Percentiles rank a stretch among this genome's conserved stretches.
These are phyloP conservation scores for Corapipo altera DNA, from an alignment of 2,113 vertebrate genomes.

Conservation along the genomic window DNA sequence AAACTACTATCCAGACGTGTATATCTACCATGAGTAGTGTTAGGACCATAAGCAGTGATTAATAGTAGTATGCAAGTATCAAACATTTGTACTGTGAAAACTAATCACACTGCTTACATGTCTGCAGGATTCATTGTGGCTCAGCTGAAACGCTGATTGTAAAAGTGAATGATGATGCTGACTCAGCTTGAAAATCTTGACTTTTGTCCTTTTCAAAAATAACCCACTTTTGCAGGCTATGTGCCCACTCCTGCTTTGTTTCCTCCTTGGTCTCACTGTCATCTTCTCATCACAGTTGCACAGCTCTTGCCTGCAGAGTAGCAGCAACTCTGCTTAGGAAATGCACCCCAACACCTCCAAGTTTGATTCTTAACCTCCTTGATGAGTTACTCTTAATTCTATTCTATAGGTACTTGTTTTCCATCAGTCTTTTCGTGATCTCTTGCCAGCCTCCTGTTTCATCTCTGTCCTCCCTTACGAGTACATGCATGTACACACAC, in stretches of 20 bases:
- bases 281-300: background rate
- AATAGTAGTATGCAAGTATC: background rate
- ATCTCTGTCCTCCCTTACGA: background rate
- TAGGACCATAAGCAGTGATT: background rate
- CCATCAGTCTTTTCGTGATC: background rate
- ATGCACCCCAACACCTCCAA: background rate
- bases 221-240: background rate
- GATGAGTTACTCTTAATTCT: background rate
- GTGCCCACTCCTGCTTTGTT: background rate
- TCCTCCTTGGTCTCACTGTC: background rate
- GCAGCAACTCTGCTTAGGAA: background rate
- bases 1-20: background rate
- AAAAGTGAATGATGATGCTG: background rate
- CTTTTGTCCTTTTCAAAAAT: background rate
- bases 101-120: background rate
- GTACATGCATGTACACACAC: rapidly evolving
- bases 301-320: background rate
- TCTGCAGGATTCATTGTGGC: background rate
- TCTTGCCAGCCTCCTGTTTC: background rate
- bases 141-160: background rate
- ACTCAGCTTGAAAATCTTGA: background rate
- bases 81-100: background rate
- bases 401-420: background rate
- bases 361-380: background rate
- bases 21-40: background rate